Evolutionary conservation across 2,888 invertebrate genomes (phyloP).

Genomic region (Gibbula magus): DNA sequence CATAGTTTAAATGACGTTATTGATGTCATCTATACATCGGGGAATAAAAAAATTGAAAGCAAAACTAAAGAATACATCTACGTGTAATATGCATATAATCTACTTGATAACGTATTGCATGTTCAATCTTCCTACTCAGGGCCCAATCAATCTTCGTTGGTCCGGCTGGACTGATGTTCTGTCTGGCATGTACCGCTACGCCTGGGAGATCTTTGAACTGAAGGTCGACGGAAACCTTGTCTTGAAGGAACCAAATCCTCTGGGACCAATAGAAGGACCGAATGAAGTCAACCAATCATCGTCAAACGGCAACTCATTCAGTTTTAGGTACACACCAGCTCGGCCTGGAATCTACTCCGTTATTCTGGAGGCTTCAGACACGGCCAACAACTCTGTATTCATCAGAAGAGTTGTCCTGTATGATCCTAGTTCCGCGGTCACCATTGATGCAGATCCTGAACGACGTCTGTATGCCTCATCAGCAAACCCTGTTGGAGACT

Average conservation of each 20-base stretch:
- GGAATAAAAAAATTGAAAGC: too few species aligned
- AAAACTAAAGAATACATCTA: too few species aligned
- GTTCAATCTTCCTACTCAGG: too few species aligned
- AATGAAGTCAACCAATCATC: constrained; percentile 28
- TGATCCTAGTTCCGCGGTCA: constrained; percentile 42
- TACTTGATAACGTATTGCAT: too few species aligned
- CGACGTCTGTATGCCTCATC: constrained; percentile 37
- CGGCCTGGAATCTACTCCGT: constrained; percentile 51
- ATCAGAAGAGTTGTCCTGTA: constrained; percentile 49
- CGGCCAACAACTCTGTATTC: constrained; percentile 54
- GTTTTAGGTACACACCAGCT: constrained; percentile 32
- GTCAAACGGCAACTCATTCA: background rate
- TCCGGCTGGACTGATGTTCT: constrained; percentile 43
- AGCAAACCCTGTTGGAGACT: constrained; percentile 40
- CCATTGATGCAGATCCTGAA: constrained; percentile 24
- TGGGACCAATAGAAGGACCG: constrained; percentile 28
- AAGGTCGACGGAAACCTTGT: constrained; percentile 27
- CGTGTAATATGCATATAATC: too few species aligned
- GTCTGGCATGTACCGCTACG: constrained; percentile 42
- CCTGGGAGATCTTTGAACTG: constrained; percentile 44
- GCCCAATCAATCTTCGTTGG: constrained; percentile 39
- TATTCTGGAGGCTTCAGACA: constrained; percentile 48
- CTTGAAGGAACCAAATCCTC: constrained; percentile 29
- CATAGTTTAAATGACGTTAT: too few species aligned
- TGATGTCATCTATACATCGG: too few species aligned